A percentile compares a stretch with the other conserved stretches of the same genome.
Evolutionary conservation across 2,113 vertebrate genomes (phyloP).

Genomic region (Eublepharis macularius): DNA sequence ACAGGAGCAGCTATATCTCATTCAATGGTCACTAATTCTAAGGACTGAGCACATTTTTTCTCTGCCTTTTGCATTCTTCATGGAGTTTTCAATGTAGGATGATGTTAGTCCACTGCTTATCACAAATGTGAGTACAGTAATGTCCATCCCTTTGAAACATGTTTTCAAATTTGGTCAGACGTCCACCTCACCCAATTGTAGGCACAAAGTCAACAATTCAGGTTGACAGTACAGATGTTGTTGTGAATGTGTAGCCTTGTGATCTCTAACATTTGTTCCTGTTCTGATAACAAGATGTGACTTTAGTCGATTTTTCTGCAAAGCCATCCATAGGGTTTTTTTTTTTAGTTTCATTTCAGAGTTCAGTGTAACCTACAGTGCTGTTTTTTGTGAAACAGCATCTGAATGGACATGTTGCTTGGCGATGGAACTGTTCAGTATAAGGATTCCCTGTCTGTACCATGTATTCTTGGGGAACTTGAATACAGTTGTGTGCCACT

Average conservation of each 20-base stretch:
- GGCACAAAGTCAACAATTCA: background rate
- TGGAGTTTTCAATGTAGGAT: background rate
- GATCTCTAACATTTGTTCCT: background rate
- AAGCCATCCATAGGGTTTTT: background rate
- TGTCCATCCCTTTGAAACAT: background rate
- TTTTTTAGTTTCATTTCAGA: background rate
- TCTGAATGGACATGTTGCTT: background rate
- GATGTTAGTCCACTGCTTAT: background rate
- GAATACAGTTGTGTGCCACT: background rate
- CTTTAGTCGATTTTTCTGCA: background rate
- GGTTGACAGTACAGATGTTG: background rate
- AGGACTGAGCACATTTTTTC: background rate
- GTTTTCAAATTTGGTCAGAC: background rate
- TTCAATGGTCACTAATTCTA: no score
- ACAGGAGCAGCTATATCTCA: no score
- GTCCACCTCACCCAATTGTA: background rate
- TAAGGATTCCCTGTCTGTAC: background rate
- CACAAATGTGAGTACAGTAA: background rate
- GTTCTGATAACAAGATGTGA: background rate
- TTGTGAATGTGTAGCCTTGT: background rate
- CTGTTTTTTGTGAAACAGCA: background rate
- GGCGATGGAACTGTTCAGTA: background rate
- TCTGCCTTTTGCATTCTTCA: background rate
- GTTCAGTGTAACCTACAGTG: background rate
- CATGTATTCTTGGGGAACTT: background rate